These are phyloP conservation scores for Acanthurus tractus DNA, from an alignment of 2,797 vertebrate species.

Conservation along the genomic window DNA sequence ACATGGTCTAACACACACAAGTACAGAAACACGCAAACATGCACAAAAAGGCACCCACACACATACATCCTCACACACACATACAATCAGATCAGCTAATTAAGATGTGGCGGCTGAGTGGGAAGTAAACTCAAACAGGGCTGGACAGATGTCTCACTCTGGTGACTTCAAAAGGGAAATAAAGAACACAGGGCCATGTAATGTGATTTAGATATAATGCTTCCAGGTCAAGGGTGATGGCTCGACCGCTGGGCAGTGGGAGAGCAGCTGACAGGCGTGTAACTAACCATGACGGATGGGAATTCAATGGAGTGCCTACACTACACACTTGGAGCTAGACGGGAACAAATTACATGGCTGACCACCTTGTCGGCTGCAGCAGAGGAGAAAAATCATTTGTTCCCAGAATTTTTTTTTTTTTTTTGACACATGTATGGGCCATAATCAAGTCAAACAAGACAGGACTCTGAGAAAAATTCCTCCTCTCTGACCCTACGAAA, in stretches of 20 bases:
- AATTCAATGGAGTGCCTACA: constrained; percentile 86
- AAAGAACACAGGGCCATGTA: constrained; percentile 84
- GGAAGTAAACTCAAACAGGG: constrained; percentile 81
- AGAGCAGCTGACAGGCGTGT: constrained; percentile 87
- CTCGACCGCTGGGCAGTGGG: constrained; percentile 81
- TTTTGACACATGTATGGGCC: constrained; percentile 49
- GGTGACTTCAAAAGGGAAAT: constrained; percentile 81
- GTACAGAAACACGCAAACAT: constrained; percentile 44
- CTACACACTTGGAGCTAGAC: constrained; percentile 69
- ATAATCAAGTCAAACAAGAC: constrained; percentile 59
- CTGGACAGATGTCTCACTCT: constrained; percentile 86
- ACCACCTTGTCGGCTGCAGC: constrained; percentile 65
- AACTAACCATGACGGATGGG: constrained; percentile 89
- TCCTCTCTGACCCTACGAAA: constrained; percentile 25
- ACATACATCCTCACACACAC: constrained; percentile 43
- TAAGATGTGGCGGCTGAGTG: constrained; percentile 79
- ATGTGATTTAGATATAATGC: constrained; percentile 89
- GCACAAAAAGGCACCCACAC: constrained; percentile 25
- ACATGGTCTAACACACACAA: constrained; percentile 45
- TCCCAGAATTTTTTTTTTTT: constrained; percentile 14
- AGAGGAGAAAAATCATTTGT: constrained; percentile 56
- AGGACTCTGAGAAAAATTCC: constrained; percentile 42
- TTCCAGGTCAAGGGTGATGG: constrained; percentile 87
- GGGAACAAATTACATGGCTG: constrained; percentile 73
- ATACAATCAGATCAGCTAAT: constrained; percentile 84